Conservation (phyloP, 2,888 invertebrate genomes). For the Yponomeuta evonymella region DNA sequence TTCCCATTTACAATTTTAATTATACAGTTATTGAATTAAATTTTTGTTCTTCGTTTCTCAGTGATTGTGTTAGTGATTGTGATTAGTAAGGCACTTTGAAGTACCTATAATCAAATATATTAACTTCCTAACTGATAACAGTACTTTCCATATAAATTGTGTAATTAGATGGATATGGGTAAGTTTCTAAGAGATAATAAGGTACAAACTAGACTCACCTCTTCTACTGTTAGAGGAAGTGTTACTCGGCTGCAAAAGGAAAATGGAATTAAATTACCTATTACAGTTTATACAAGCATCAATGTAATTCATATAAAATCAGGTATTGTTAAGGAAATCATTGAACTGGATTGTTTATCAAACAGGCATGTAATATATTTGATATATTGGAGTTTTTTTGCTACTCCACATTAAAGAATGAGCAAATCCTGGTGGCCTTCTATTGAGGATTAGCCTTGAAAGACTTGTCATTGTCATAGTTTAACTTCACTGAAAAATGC, state of each 20-base stretch:
- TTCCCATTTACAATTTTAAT: too few species aligned
- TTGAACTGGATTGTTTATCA: not conserved
- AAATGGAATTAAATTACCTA: constrained; percentile 17
- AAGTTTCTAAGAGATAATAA: not conserved
- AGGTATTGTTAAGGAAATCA: not conserved
- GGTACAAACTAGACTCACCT: constrained; percentile 79
- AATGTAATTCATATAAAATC: not conserved
- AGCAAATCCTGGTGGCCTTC: constrained; percentile 4
- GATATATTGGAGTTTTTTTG: not conserved
- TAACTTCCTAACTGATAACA: too few species aligned
- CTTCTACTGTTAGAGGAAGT: constrained; percentile 96
- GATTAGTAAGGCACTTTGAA: too few species aligned
- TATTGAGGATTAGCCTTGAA: constrained; percentile 39
- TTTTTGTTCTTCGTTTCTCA: too few species aligned
- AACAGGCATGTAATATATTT: not conserved
- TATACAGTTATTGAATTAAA: too few species aligned
- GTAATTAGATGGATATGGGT: too few species aligned
- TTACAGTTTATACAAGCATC: not conserved
- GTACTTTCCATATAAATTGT: too few species aligned
- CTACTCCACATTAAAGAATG: not conserved
- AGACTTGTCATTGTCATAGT: constrained; percentile 53
- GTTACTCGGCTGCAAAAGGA: constrained; percentile 91
- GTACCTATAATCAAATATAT: too few species aligned
- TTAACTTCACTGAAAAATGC: not conserved
- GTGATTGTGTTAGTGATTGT: too few species aligned